A percentile compares a stretch with the other conserved stretches of the same genome.
Evolutionary conservation across 2,888 invertebrate genomes (phyloP).

Genomic region (Girardia tigrina): DNA sequence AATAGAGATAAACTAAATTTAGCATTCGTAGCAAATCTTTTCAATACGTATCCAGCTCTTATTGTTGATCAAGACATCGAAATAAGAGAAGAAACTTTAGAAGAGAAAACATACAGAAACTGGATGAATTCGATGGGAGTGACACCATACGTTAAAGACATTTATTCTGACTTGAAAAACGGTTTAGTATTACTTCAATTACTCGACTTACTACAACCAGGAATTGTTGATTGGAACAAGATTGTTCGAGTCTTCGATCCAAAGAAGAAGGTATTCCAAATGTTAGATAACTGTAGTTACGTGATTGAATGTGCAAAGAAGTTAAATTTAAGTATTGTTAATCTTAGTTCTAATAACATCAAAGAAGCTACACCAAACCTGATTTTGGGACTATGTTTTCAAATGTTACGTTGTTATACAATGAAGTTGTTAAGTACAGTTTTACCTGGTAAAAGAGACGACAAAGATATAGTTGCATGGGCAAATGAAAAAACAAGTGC

Average conservation of each 20-base stretch:
- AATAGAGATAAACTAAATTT: constrained; percentile 68
- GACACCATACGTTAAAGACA: constrained; percentile 84
- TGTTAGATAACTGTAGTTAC: constrained; percentile 84
- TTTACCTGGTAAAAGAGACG: constrained; percentile 55
- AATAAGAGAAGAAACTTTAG: constrained; percentile 69
- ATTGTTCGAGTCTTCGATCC: constrained; percentile 59
- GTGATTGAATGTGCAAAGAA: constrained; percentile 84
- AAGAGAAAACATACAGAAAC: constrained; percentile 94
- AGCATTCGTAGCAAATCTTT: constrained; percentile 95
- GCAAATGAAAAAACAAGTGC: constrained; percentile 66
- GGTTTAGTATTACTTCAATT: constrained; percentile 87
- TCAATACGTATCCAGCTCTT: constrained; percentile 80
- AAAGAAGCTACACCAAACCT: constrained; percentile 60
- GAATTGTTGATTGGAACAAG: constrained; percentile 81
- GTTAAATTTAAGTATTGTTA: constrained; percentile 50
- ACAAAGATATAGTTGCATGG: constrained; percentile 90
- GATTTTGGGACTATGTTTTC: constrained; percentile 76
- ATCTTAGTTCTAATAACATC: constrained; percentile 60
- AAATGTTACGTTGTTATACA: constrained; percentile 95
- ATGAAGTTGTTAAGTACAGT: constrained; percentile 62
- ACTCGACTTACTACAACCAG: constrained; percentile 87
- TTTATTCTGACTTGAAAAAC: constrained; percentile 87
- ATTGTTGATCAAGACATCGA: constrained; percentile 81
- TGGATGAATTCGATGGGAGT: constrained; percentile 99
- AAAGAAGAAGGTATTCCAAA: constrained; percentile 55